Percentiles rank a stretch among this genome's conserved stretches.
Conservation (phyloP, 2,797 vertebrate genomes). For the Bovichtus variegatus region DNA sequence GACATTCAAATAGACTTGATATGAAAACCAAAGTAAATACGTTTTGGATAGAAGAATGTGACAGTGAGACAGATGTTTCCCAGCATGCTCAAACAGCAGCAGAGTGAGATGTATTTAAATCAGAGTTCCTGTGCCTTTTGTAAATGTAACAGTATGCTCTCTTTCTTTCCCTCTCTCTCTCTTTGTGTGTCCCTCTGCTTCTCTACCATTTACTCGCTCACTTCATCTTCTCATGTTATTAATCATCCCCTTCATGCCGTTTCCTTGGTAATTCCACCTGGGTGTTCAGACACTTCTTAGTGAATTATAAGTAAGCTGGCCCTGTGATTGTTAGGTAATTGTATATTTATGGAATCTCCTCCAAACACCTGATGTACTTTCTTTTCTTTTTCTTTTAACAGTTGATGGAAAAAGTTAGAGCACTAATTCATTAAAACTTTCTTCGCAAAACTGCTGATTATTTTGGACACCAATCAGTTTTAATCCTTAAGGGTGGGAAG, state of each 20-base stretch:
- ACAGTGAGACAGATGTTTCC: constrained; percentile 61
- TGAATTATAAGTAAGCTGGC: constrained; percentile 44
- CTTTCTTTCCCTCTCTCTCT: background rate
- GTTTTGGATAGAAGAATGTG: background rate
- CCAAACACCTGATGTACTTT: constrained; percentile 5
- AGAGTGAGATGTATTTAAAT: constrained; percentile 34
- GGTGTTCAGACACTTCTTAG: constrained; percentile 37
- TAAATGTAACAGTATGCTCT: constrained; percentile 18
- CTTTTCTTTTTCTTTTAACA: background rate
- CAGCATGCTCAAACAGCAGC: constrained; percentile 49
- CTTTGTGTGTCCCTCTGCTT: background rate
- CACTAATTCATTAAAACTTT: background rate
- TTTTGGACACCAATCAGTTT: background rate
- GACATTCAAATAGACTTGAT: constrained; percentile 24
- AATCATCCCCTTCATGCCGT: constrained; percentile 47
- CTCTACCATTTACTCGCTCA: constrained; percentile 11
- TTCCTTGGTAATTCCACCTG: constrained; percentile 52
- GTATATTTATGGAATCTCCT: constrained; percentile 37
- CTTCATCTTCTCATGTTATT: constrained; percentile 34
- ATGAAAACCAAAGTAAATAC: constrained; percentile 27
- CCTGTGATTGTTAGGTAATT: constrained; percentile 41
- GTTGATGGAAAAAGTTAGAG: background rate
- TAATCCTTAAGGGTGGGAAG: too few relatives aligned
- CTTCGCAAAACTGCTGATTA: background rate
- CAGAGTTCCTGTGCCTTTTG: constrained; percentile 15